Evolutionary conservation across 2,113 vertebrate species (phyloP), one percentile per base, ranked within the genome.

Genomic region (Lontra canadensis): DNA sequence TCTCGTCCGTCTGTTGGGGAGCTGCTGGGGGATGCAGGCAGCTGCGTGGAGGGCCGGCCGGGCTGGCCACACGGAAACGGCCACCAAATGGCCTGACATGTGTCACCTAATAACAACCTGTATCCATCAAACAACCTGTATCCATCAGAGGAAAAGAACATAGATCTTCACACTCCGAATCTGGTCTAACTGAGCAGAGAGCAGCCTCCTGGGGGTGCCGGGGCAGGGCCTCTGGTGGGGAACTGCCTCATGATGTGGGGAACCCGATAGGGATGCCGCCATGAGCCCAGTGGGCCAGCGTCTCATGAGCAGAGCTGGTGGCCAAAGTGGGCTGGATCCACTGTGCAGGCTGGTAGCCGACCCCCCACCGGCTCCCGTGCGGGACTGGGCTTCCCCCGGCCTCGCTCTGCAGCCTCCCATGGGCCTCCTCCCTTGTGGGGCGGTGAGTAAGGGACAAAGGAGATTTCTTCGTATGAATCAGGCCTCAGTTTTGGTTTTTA

Each of bases 331-430:
- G 1, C 67, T 1, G 13, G 12, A 12, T 9, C 39, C 1, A 2
- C 11, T 3, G 8, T 1, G 0, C 13, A 0, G 2, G 1, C 57
- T 15, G 0, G 0, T 4, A 2, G 3, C 44, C 17, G 0, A 23
- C 34, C 36, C 9, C 10, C 0, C 2, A 18, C 0, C 6, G 25
- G 0, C 0, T 63, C 78, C 7, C 4, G 25, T 4, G 10, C 20
- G 13, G 20, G 7, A 1, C 23, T 4, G 9, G 0, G 1, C 4
- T 34, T 25, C 26, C n/a, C 34, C 74, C 7, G 18, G 15, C 6
- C 42, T 36, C 14, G 3, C 34, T 47, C 71, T 29, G 5, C 4
- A 15, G n/a, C 52, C 21, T 29, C 12, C 2, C 2, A 0, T 6
- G 76, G 15, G 3, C 21, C 71, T 61, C 1, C 0, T 8, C 5